These are phyloP conservation scores for Himalopsyche phryganea DNA, from an alignment of 1,140 invertebrate genomes.

Conservation along the genomic window DNA sequence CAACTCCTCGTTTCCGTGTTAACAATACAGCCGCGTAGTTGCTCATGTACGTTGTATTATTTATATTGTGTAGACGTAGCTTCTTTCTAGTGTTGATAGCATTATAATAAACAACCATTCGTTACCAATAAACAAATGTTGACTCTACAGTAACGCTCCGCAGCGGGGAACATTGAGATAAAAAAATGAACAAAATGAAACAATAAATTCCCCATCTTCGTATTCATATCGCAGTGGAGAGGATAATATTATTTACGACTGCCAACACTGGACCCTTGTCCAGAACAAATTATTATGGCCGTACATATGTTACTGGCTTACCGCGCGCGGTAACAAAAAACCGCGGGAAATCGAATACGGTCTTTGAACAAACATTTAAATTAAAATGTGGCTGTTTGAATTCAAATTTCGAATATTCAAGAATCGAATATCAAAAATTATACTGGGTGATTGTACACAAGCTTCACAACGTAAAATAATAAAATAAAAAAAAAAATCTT, in stretches of 20 bases:
- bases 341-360: slow-evolving; percentile 30
- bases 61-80: neutral
- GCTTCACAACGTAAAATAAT: no score
- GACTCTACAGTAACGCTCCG: slow-evolving; percentile 30
- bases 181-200: slow-evolving; percentile 13
- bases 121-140: slow-evolving; percentile 33
- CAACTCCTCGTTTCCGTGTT: no score
- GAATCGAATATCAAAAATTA: no score
- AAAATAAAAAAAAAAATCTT: no score
- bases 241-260: slow-evolving; percentile 32
- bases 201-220: slow-evolving; percentile 11
- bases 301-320: slow-evolving; percentile 27
- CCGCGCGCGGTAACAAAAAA: slow-evolving; percentile 25
- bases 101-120: slow-evolving; percentile 18
- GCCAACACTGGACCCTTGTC: slow-evolving; percentile 31
- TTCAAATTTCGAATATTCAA: no score
- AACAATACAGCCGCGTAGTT: no score
- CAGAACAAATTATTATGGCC: slow-evolving; percentile 33
- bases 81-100: slow-evolving; percentile 22
- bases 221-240: slow-evolving; percentile 12
- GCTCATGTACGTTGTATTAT: no score
- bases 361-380: no score
- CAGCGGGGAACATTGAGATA: slow-evolving; percentile 29
- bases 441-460: no score
- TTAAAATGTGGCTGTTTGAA: no score